Conservation (phyloP, 2,888 invertebrate genomes). For the Ceramica pisi region DNA sequence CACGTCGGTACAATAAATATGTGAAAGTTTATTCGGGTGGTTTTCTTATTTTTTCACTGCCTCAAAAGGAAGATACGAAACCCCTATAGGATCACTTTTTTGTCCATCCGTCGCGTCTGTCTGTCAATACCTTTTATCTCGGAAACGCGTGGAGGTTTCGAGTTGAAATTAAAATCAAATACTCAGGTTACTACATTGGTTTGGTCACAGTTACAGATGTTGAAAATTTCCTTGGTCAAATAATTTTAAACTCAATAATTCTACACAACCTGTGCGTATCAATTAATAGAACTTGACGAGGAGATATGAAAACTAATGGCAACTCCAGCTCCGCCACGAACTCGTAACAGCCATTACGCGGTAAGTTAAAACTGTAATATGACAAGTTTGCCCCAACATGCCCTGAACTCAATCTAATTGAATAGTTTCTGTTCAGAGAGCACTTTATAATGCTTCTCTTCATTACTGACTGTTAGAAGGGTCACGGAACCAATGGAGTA, state of each 20-base stretch:
- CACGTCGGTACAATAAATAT: conserved; percentile 24
- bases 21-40: conserved; percentile 5
- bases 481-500: neutral
- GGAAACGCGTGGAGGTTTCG: no score
- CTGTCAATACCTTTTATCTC: no score
- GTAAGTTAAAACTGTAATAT: conserved; percentile 33
- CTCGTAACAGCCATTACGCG: conserved; percentile 31
- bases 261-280: neutral
- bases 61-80: no score
- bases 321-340: conserved; percentile 30
- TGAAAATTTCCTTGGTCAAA: neutral
- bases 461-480: conserved; percentile 10
- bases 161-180: no score
- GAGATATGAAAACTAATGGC: conserved; percentile 15
- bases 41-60: conserved; percentile 1
- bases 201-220: no score
- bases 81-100: no score
- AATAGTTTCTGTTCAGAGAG: conserved; percentile 51
- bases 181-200: neutral
- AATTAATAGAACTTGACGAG: neutral
- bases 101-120: no score
- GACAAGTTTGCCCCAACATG: conserved; percentile 11
- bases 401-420: conserved; percentile 37
- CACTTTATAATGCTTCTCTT: conserved; percentile 31
- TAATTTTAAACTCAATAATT: neutral